These are phyloP conservation scores for Chrosomus eos DNA, from an alignment of 2,797 vertebrate genomes.

Conservation along the genomic window DNA sequence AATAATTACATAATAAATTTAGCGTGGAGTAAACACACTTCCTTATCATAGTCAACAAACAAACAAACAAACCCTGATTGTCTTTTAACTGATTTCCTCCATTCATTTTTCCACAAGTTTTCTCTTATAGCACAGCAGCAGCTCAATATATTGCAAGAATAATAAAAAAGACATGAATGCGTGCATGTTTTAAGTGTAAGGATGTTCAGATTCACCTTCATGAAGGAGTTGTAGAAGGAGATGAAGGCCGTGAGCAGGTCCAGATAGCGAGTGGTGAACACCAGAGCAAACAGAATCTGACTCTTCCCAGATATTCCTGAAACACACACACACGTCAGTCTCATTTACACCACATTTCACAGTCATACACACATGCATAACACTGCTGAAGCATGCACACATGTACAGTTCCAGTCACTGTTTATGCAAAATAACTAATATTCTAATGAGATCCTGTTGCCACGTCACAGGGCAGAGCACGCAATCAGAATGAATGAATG, in stretches of 20 bases:
- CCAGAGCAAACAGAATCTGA: slow-evolving; percentile 95
- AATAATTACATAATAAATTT: not conserved
- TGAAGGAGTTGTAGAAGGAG: slow-evolving; percentile 96
- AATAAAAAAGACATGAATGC: no score
- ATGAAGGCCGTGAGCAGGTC: slow-evolving; percentile 98
- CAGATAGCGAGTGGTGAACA: slow-evolving; percentile 98
- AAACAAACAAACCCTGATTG: not conserved
- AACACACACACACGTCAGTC: slow-evolving; percentile 50
- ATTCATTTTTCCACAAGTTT: not conserved
- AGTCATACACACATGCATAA: not conserved
- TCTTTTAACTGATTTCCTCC: not conserved
- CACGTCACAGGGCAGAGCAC: slow-evolving; percentile 79
- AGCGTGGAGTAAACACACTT: no score
- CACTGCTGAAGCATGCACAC: not conserved
- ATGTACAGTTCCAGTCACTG: no score
- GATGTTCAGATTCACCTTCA: slow-evolving; percentile 86
- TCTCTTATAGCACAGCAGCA: no score
- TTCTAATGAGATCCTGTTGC: slow-evolving; percentile 66
- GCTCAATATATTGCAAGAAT: no score
- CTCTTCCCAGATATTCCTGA: slow-evolving; percentile 99
- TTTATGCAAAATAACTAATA: not conserved
- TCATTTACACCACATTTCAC: not conserved
- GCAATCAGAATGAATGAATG: slow-evolving; percentile 47
- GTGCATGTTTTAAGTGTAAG: not conserved
- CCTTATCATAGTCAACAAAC: not conserved